These are phyloP conservation scores for Vombatus ursinus DNA, from an alignment of 2,113 vertebrate species.

Conservation along the genomic window DNA sequence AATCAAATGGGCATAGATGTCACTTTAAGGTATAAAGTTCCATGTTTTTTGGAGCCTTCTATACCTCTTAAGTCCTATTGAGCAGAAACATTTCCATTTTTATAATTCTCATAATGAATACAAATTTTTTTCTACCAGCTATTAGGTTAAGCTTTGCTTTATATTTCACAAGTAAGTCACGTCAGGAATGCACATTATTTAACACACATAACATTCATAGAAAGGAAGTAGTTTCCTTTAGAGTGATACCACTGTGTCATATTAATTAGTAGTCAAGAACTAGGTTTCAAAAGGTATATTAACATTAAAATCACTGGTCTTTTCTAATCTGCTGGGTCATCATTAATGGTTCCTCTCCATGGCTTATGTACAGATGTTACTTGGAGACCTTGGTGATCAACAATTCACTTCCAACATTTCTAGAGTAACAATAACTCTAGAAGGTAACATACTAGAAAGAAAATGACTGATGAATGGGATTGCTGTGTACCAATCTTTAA, in stretches of 20 bases:
- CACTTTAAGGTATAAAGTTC: background rate
- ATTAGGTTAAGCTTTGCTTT: fast-evolving
- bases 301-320: fast-evolving
- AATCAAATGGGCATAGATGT: background rate
- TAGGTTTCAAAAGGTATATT: background rate
- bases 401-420: fast-evolving
- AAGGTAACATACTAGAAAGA: background rate
- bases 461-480: fast-evolving
- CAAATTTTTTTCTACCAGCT: background rate
- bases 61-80: too few species aligned
- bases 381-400: fast-evolving
- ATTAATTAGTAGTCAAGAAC: background rate
- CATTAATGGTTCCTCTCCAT: fast-evolving
- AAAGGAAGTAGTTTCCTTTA: background rate
- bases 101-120: too few species aligned
- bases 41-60: background rate
- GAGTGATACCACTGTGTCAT: fast-evolving
- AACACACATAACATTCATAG: background rate
- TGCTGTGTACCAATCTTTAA: background rate
- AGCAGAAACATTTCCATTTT: background rate
- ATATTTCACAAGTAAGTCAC: background rate
- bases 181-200: fast-evolving
- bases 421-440: background rate
- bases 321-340: fast-evolving
- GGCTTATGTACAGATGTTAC: fast-evolving